A percentile compares a stretch with the other conserved stretches of the same genome.
These are phyloP conservation scores for Umimayanthus kanabou DNA, from an alignment of 92 coral and sea anemone genomes.

Conservation along the genomic window DNA sequence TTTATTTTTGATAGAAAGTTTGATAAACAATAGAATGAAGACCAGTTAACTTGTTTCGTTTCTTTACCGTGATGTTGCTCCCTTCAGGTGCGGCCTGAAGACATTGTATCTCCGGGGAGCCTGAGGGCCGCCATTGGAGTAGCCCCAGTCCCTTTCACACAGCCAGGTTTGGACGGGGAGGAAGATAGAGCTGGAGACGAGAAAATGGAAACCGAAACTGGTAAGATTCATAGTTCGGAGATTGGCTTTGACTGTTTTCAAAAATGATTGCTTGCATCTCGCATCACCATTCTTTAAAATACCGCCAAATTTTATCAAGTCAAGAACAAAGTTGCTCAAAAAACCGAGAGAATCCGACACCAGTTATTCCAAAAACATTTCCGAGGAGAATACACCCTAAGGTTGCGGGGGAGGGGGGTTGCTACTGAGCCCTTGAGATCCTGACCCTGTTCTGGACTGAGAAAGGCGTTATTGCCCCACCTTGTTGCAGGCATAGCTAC, in stretches of 20 bases:
- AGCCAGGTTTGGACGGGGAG: neutral
- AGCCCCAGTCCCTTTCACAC: conserved; percentile 69
- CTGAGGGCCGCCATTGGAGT: conserved; percentile 91
- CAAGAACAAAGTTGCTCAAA: no score
- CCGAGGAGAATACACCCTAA: no score
- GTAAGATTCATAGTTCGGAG: neutral
- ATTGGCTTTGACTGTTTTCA: neutral
- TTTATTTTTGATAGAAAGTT: no score
- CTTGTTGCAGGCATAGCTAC: no score
- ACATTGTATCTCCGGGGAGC: conserved; percentile 67
- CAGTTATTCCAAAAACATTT: no score
- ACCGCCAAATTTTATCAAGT: no score
- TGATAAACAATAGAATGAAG: neutral
- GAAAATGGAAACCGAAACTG: conserved; percentile 19
- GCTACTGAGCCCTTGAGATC: no score
- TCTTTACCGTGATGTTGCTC: neutral
- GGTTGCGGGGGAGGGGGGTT: no score
- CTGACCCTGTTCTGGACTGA: no score
- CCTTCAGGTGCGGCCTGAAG: conserved; percentile 73
- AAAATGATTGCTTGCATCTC: no score
- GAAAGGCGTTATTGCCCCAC: no score
- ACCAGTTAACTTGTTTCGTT: neutral
- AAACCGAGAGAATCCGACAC: no score
- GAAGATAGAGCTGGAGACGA: conserved; percentile 4
- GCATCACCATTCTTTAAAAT: neutral